Evolutionary conservation across 2,888 invertebrate species (phyloP), one percentile per base, ranked within the genome.

Genomic region (Palloptera scutellata): DNA sequence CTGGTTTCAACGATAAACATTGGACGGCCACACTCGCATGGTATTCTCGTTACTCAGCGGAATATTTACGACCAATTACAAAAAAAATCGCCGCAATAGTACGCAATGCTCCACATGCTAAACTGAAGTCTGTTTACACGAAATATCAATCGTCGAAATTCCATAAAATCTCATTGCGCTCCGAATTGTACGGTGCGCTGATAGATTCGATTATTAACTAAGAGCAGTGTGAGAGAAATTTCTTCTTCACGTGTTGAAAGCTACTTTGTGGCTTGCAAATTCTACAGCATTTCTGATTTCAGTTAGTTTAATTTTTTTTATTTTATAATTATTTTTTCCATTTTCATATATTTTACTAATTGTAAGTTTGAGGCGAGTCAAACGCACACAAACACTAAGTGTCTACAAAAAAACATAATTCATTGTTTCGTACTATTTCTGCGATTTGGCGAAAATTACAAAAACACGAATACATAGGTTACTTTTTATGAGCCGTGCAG

Each of bases 21-120:
- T 95, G 95, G 96, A 92, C 90, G 1, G 87, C 89, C 13, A 92
- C 92, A 0, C 83, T 97, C 67, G 86, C 86, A 9, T 90, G 91
- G 83, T 95, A 96, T 83, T 92, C 95, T 10, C 89, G 88, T 1
- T 96, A 96, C 78, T 84, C 87, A 0, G 87, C 91, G 17, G 84
- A 88, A 1, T 89, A 93, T 63, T 86, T 97, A 57, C 84, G 89
- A 54, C 90, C 91, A 0, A 88, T 92, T 20, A 88, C 93, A 17
- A 85, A 87, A 57, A 88, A 90, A 73, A 86, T 96, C 70, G 94
- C 95, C 0, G 86, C 86, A 64, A 84, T 93, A 64, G 88, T 95
- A 8, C 79, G 88, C 0, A 89, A 89, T 79, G 89, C 91, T n/a
- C 89, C 91, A 13, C 88, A 87, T 20, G 89, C 90, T 15, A 94